Evolutionary conservation across 2,113 vertebrate genomes (phyloP).

Genomic region (Coturnix japonica): DNA sequence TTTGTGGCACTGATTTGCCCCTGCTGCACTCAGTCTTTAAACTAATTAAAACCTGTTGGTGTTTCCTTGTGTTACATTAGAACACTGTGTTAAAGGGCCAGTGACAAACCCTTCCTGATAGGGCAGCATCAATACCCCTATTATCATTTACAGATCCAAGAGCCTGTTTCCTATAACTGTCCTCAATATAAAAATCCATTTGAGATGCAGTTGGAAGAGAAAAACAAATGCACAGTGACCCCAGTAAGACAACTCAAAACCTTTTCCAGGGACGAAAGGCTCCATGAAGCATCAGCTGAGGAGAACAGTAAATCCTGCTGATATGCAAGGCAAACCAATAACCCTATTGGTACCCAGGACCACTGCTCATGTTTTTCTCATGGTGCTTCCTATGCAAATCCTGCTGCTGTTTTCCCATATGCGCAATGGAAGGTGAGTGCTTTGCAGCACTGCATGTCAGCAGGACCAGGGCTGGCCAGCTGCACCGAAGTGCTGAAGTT

Average conservation of each 20-base stretch:
- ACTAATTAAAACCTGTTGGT: not conserved
- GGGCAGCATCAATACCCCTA: not conserved
- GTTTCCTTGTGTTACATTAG: not conserved
- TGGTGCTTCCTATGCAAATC: not conserved
- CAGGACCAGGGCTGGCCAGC: not conserved
- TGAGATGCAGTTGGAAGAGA: not conserved
- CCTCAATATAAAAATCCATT: not conserved
- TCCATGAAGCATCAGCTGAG: not conserved
- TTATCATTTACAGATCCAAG: not conserved
- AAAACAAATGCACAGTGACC: not conserved
- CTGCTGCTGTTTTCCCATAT: not conserved
- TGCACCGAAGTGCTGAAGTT: not conserved
- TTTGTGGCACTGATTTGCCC: not conserved
- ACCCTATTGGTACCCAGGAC: not conserved
- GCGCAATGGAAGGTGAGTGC: not conserved
- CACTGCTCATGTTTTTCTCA: not conserved
- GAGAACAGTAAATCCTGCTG: not conserved
- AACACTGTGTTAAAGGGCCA: not conserved
- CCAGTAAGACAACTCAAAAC: not conserved
- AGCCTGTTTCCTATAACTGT: not conserved
- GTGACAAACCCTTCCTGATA: rapidly evolving
- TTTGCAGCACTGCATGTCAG: rapidly evolving
- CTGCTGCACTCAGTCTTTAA: not conserved
- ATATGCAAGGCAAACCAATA: not conserved
- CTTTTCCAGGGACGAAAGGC: not conserved